Evolutionary conservation across 2,113 vertebrate species (phyloP).

Genomic region (Pyrgilauda ruficollis): DNA sequence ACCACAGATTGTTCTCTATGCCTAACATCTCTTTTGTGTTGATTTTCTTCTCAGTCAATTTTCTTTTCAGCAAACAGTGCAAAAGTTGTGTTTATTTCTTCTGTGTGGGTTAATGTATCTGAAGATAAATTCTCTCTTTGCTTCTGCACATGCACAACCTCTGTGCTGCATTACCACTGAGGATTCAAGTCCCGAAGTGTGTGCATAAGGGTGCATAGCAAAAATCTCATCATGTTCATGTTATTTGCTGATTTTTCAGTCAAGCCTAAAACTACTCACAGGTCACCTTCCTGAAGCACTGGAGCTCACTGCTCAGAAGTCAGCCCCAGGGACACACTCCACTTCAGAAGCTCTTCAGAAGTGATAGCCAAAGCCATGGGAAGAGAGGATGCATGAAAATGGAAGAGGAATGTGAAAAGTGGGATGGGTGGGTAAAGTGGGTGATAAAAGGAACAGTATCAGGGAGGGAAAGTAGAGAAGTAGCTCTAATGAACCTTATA

Average conservation of each 20-base stretch:
- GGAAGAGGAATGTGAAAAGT: constrained; percentile 22
- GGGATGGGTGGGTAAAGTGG: not conserved
- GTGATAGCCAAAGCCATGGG: constrained; percentile 10
- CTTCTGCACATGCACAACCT: not conserved
- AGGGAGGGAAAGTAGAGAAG: not conserved
- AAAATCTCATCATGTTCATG: not conserved
- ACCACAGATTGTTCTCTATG: not conserved
- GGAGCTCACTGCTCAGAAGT: not conserved
- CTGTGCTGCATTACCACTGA: not conserved
- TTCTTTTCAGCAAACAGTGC: not conserved
- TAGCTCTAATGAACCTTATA: not conserved
- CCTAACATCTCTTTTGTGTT: not conserved
- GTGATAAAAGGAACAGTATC: constrained; percentile 1
- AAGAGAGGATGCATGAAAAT: constrained; percentile 16
- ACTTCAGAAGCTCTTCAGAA: constrained; percentile 27
- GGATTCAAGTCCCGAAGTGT: not conserved
- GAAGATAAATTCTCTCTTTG: not conserved
- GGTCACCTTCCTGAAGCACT: constrained; percentile 13
- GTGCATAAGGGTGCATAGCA: not conserved
- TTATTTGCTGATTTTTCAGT: constrained; percentile 1
- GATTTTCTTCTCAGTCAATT: not conserved
- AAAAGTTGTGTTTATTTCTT: not conserved
- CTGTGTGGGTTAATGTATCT: not conserved
- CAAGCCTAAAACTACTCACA: not conserved
- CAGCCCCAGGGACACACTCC: not conserved